These are phyloP conservation scores for Ramphastos sulfuratus DNA, from an alignment of 2,113 vertebrate species.

Conservation along the genomic window DNA sequence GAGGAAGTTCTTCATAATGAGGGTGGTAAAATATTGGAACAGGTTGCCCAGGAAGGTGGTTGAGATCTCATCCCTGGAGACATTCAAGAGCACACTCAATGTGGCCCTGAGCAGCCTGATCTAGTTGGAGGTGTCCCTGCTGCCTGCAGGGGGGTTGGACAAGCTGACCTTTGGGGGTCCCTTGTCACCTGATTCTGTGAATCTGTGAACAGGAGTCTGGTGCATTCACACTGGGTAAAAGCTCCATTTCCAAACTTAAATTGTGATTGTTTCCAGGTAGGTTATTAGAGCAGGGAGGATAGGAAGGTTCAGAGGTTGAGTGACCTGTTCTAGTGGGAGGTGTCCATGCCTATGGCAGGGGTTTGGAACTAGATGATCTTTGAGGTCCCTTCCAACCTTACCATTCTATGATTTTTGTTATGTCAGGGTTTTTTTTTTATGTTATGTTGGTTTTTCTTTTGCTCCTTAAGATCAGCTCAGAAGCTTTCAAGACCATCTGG, in stretches of 20 bases:
- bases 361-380: too few relatives aligned
- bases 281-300: not conserved
- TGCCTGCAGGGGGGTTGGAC: not conserved
- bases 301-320: not conserved
- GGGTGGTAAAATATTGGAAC: too few relatives aligned
- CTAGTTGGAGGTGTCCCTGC: not conserved
- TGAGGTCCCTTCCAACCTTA: too few relatives aligned
- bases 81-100: too few relatives aligned
- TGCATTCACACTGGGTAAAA: not conserved
- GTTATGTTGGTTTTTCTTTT: not conserved
- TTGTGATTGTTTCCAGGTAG: not conserved
- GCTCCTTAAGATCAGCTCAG: not conserved
- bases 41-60: too few relatives aligned
- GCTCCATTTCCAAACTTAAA: not conserved
- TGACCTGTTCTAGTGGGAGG: too few relatives aligned
- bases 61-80: too few relatives aligned
- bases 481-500: not conserved
- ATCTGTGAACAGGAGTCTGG: not conserved
- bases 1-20: too few relatives aligned
- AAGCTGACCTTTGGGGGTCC: too few relatives aligned
- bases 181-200: too few relatives aligned
- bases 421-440: fast-evolving
- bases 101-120: too few relatives aligned
- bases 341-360: too few relatives aligned
- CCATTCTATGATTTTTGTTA: not conserved